These are phyloP conservation scores for Catocala fraxini DNA, from an alignment of 2,888 invertebrate genomes.

Conservation along the genomic window DNA sequence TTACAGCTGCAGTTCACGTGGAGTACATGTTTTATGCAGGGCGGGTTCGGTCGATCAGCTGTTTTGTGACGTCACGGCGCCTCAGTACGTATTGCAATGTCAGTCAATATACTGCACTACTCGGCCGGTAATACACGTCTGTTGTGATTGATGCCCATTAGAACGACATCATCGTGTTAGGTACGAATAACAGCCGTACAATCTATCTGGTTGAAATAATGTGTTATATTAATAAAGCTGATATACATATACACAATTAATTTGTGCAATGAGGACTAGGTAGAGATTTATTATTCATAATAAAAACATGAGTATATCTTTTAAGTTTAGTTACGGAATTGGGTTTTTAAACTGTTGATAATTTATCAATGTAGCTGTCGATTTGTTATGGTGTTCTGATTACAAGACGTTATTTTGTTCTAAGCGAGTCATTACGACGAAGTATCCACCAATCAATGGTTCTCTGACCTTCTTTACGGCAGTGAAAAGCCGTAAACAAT, in stretches of 20 bases:
- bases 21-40: conserved; percentile 26
- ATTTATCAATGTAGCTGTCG: too few species aligned
- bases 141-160: conserved; percentile 15
- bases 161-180: conserved; percentile 5
- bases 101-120: conserved; percentile 23
- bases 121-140: conserved; percentile 17
- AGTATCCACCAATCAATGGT: conserved; percentile 47
- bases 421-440: conserved; percentile 36
- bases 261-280: too few species aligned
- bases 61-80: conserved; percentile 40
- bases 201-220: neutral
- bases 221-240: neutral
- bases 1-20: conserved; percentile 30
- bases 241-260: too few species aligned
- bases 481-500: conserved; percentile 53
- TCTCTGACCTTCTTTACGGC: conserved; percentile 50
- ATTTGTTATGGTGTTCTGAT: conserved; percentile 26
- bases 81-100: conserved; percentile 27
- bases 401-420: conserved; percentile 26
- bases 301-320: too few species aligned
- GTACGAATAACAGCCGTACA: neutral
- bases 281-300: too few species aligned
- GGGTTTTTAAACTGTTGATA: too few species aligned
- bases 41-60: conserved; percentile 39
- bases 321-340: too few species aligned